Base-by-base conservation (phyloP, 1,140 invertebrate species). In the Pseudachorutes palmiensis region DNA sequence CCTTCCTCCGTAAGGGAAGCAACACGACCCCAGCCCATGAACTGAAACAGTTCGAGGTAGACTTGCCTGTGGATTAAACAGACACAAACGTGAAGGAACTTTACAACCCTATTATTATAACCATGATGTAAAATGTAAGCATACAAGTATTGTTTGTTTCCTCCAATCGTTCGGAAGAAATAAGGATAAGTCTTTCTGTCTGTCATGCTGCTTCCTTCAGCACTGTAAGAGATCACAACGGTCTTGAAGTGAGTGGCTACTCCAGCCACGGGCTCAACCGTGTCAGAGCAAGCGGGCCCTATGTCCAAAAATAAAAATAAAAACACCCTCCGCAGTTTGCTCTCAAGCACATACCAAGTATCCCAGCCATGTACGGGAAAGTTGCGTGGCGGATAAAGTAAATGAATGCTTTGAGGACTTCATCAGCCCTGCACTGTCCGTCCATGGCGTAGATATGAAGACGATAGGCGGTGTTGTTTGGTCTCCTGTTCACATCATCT, bases 201-300 rank as follows among this genome's bases (percentile, higher is more conserved):
- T 0, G 82, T 83, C 72, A 90, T 86, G 59, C 82, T 83, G 1
- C 84, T 82, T 0, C 88, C 88, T 75, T 92, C 89, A 1, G 89
- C 90, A 66, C 87, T 87, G 76, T 92, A 93, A 36, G 88, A 90
- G 49, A 92, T 86, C 0, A 90, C 84, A 36, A 90, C 80, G 29
- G 86, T 88, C 66, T 85, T 84, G 72, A 87, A 91, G 74, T 89
- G 85, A 65, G 85, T 88, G 0, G 89, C 87, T n/a, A 92, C 83
- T 0, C 87, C 87, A 12, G 89, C 88, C 22, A 92, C 80, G 0
- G 89, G 88, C 76, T 91, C 88, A 0, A 91, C 86, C 0, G 89
- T 90, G 76, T 92, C 89, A 2, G 88, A 89, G 76, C 90, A 93
- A 9, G 87, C 89, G 2, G 90, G 90, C n/a, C 90, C 84, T 83